Base-by-base conservation (phyloP, 2,888 invertebrate genomes). In the Caenorhabditis becei region DNA sequence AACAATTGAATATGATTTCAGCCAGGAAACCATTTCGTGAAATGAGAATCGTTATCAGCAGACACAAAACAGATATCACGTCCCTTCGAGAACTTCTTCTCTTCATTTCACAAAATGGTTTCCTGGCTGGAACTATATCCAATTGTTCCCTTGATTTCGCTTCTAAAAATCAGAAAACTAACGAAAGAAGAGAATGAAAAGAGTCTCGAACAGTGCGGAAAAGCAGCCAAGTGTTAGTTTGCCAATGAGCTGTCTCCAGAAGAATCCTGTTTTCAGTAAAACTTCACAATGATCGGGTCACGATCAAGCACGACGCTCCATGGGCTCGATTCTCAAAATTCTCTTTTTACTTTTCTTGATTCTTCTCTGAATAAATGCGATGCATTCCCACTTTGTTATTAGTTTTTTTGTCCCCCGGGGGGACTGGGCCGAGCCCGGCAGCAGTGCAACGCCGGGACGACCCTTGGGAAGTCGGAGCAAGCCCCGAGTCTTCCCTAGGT, bases 381-480 rank as follows among this genome's bases (percentile, higher is more conserved):
- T n/a, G n/a, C n/a, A n/a, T n/a, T n/a, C n/a, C n/a, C n/a, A n/a
- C n/a, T n/a, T n/a, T n/a, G n/a, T n/a, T n/a, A n/a, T n/a, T n/a
- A n/a, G n/a, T n/a, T n/a, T 47, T 47, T 3, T 59, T 59, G 41
- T 47, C 32, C 35, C 74, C 66, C 53, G n/a, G 26, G 51, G 77
- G 77, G 70, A 70, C 70, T 77, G 70, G 77, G 70, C 69, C 77
- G 77, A 77, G 69, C 70, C 69, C 63, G 69, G 77, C 77, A 77
- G 77, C 69, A 63, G 77, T 77, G 77, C 77, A 77, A 77, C 77
- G 69, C 77, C 69, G 37, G 69, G 77, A 69, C 77, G 77, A 77
- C 77, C 77, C 77, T 77, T 77, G 69, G 69, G 53, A 69, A 69
- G 77, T 77, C 77, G 77, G 69, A 77, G 77, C 77, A 77, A 77